These are phyloP conservation scores for Dinomys branickii DNA, from an alignment of 2,113 vertebrate genomes.

Conservation along the genomic window DNA sequence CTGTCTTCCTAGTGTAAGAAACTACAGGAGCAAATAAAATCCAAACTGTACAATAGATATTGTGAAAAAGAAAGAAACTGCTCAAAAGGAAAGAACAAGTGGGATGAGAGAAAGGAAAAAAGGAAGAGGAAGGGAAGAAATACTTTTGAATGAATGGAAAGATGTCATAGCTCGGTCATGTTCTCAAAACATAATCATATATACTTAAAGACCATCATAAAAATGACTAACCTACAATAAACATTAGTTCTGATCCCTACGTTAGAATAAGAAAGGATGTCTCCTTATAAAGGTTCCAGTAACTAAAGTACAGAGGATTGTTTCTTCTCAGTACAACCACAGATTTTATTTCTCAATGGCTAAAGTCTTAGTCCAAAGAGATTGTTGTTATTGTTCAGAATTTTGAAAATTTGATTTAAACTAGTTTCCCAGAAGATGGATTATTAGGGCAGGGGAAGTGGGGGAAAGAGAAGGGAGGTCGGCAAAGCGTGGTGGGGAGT, in stretches of 20 bases:
- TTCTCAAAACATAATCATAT: not conserved
- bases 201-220: not conserved
- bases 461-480: not conserved
- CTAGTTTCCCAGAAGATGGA: not conserved
- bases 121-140: not conserved
- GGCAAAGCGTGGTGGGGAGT: not conserved
- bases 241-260: not conserved
- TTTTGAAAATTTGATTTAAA: slow-evolving; percentile 8
- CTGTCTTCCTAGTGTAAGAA: no score
- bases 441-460: not conserved
- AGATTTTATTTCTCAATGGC: not conserved
- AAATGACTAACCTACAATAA: not conserved
- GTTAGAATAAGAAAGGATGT: not conserved
- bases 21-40: no score
- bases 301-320: not conserved
- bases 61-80: no score
- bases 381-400: not conserved
- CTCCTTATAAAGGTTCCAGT: not conserved
- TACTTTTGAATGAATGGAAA: not conserved
- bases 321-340: not conserved
- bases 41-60: no score
- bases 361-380: not conserved
- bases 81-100: no score
- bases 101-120: no score
- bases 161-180: not conserved